A percentile compares a stretch with the other conserved stretches of the same genome.
Conservation (phyloP, 2,113 vertebrate species). For the Solenodon paradoxus region DNA sequence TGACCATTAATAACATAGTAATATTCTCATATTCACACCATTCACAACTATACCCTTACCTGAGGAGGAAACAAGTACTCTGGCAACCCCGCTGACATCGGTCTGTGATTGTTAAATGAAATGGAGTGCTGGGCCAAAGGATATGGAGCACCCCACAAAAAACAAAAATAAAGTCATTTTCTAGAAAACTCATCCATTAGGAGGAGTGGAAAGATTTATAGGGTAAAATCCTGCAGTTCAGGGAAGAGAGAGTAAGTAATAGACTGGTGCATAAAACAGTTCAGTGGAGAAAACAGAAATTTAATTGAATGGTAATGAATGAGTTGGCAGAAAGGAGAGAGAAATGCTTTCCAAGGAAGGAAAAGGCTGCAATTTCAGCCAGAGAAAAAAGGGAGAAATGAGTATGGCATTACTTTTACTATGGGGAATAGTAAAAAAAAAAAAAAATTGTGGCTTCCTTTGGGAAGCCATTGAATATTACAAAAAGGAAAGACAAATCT, state of each 20-base stretch:
- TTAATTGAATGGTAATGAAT: neutral
- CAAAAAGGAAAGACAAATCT: neutral
- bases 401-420: neutral
- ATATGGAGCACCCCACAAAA: neutral
- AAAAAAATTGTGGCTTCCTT: neutral
- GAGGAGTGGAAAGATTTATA: neutral
- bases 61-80: neutral
- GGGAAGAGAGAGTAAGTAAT: neutral
- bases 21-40: conserved; percentile 20
- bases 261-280: neutral
- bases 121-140: neutral
- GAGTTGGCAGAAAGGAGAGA: neutral
- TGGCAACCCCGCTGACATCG: neutral
- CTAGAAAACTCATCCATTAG: neutral
- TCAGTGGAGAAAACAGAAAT: neutral
- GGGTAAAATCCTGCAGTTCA: neutral
- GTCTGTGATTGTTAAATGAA: neutral
- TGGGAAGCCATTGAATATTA: neutral
- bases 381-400: neutral
- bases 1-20: neutral
- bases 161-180: neutral
- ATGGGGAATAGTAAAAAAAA: neutral
- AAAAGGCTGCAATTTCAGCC: neutral
- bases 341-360: neutral
- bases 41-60: conserved; percentile 13